These are phyloP conservation scores for Keiferia lycopersicella DNA, from an alignment of 2,888 invertebrate genomes.

Conservation along the genomic window DNA sequence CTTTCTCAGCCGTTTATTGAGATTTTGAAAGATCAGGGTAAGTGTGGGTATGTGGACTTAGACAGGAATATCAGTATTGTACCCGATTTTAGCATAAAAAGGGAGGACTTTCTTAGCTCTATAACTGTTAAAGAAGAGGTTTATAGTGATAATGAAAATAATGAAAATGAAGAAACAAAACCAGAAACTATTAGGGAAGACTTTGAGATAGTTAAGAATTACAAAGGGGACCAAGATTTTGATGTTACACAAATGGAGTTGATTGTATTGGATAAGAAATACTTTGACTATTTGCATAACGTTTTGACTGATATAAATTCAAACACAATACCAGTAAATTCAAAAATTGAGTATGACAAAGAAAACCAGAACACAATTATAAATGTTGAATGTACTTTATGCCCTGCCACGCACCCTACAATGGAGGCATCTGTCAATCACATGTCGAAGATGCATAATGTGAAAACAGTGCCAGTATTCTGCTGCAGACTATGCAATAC, in stretches of 20 bases:
- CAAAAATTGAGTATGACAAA: constrained; percentile 57
- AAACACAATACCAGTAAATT: constrained; percentile 54
- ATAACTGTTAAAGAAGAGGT: constrained; percentile 47
- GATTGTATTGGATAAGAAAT: constrained; percentile 66
- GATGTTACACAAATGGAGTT: constrained; percentile 72
- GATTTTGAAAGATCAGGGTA: constrained; percentile 54
- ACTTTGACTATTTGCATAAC: constrained; percentile 62
- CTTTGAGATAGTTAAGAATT: constrained; percentile 40
- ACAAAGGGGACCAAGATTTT: constrained; percentile 69
- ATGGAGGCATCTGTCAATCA: constrained; percentile 52
- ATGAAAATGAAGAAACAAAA: constrained; percentile 37
- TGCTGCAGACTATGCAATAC: constrained; percentile 68
- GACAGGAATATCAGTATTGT: constrained; percentile 41
- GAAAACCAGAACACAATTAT: constrained; percentile 40
- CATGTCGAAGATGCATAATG: constrained; percentile 64
- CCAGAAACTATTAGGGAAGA: constrained; percentile 26
- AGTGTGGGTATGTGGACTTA: constrained; percentile 62
- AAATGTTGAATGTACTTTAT: constrained; percentile 59
- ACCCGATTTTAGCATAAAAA: constrained; percentile 22
- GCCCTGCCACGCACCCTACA: constrained; percentile 52
- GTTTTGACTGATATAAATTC: constrained; percentile 53
- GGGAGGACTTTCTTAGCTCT: constrained; percentile 32
- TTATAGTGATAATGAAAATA: constrained; percentile 30
- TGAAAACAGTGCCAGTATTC: constrained; percentile 59
- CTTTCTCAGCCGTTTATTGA: constrained; percentile 63